phyloP scores from a whole-genome alignment of 2,888 invertebrate genomes.

The Hermaeophaga mercurialis region DNA sequence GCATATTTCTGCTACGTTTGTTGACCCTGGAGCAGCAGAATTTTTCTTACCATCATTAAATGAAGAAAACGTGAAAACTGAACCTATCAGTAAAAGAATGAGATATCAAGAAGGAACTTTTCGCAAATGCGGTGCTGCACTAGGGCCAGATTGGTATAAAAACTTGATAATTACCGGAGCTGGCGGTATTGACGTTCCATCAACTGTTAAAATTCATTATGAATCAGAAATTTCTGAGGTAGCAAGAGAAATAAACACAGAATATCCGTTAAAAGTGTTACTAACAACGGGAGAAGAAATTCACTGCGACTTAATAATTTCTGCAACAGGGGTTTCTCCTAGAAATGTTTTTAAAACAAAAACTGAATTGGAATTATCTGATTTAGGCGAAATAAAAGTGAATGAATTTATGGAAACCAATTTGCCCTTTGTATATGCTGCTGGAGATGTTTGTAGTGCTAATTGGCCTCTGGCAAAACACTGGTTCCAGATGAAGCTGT shows the following conservation, averaged over 20 bases:
- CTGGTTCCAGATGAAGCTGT: slow-evolving; percentile 95
- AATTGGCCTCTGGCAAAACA: slow-evolving; percentile 76
- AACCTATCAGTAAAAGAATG: slow-evolving; percentile 61
- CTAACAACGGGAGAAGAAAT: slow-evolving; percentile 74
- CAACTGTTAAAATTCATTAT: slow-evolving; percentile 66
- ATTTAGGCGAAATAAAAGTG: slow-evolving; percentile 85
- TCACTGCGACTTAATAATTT: slow-evolving; percentile 89
- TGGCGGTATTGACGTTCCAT: slow-evolving; percentile 43
- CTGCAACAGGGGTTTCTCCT: slow-evolving; percentile 92
- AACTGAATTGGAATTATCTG: slow-evolving; percentile 59
- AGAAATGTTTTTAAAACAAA: slow-evolving; percentile 66
- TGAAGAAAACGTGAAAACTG: slow-evolving; percentile 36
- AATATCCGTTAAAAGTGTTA: slow-evolving; percentile 74
- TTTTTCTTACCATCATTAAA: slow-evolving; percentile 75
- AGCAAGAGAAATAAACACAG: slow-evolving; percentile 51
- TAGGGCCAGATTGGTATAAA: slow-evolving; percentile 96
- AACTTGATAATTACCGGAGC: slow-evolving; percentile 66
- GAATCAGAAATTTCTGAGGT: slow-evolving; percentile 63
- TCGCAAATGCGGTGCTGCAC: slow-evolving; percentile 78
- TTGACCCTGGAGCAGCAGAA: slow-evolving; percentile 94
- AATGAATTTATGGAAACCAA: slow-evolving; percentile 86
- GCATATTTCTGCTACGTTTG: slow-evolving; percentile 90
- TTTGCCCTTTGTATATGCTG: slow-evolving; percentile 81
- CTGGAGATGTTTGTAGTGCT: slow-evolving; percentile 93
- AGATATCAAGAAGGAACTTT: slow-evolving; percentile 68